Percentiles rank a stretch among this genome's conserved stretches.
Evolutionary conservation across 2,113 vertebrate species (phyloP).

Genomic region (Gasterosteus nipponicus): DNA sequence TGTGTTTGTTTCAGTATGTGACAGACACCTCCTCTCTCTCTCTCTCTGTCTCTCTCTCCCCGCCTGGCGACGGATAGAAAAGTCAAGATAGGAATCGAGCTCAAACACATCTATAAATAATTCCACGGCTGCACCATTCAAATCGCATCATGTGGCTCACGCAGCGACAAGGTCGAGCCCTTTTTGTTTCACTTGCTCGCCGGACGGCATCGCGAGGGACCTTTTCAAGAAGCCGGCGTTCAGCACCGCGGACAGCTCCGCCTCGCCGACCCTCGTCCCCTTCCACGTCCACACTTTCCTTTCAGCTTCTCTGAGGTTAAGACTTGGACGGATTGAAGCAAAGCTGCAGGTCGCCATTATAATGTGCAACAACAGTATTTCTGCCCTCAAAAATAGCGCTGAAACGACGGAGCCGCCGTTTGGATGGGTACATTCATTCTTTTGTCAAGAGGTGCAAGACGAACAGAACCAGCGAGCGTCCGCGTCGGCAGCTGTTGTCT

Average conservation of each 20-base stretch:
- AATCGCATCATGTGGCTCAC: conserved; percentile 37
- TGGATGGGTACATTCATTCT: not conserved
- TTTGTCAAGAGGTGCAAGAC: not conserved
- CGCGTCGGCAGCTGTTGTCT: not conserved
- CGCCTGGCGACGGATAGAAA: not conserved
- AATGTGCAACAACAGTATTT: not conserved
- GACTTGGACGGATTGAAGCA: not conserved
- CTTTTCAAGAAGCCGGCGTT: not conserved
- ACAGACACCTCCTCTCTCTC: not conserved
- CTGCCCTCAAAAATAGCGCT: not conserved
- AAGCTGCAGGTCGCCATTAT: not conserved
- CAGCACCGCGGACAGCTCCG: conserved; percentile 63
- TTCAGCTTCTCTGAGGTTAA: not conserved
- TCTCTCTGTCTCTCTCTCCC: not conserved
- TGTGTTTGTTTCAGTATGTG: conserved; percentile 30
- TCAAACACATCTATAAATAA: conserved; percentile 45
- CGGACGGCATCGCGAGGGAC: conserved; percentile 1
- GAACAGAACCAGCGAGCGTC: not conserved
- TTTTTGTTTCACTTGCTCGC: not conserved
- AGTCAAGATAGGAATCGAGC: conserved; percentile 5
- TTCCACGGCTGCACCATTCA: conserved; percentile 33
- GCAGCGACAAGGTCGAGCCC: conserved; percentile 20
- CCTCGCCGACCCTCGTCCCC: not conserved
- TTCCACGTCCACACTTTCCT: not conserved
- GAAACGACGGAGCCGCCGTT: not conserved